Percentiles rank a stretch among this genome's conserved stretches.
phyloP scores from a whole-genome alignment of 2,113 vertebrate species.

The Columba janthina region DNA sequence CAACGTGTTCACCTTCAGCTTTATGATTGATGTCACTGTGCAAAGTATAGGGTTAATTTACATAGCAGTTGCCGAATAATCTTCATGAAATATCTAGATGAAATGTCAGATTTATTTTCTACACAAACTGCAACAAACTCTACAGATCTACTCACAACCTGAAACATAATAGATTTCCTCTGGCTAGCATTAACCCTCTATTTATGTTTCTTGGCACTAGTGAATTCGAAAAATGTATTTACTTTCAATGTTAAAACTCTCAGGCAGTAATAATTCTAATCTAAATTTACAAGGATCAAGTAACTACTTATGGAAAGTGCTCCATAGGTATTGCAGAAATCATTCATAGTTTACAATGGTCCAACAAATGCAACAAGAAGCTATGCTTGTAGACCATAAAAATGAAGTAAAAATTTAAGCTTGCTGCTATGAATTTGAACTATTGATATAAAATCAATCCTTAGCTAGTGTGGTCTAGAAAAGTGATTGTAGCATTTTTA shows the following conservation, averaged over 20 bases:
- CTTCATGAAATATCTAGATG: background rate
- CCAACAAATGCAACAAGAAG: background rate
- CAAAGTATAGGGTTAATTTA: background rate
- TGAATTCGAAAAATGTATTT: slow-evolving; percentile 1
- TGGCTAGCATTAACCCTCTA: background rate
- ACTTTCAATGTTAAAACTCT: slow-evolving; percentile 20
- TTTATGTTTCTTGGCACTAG: background rate
- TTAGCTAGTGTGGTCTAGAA: background rate
- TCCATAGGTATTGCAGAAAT: background rate
- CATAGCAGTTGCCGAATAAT: background rate
- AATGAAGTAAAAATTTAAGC: background rate
- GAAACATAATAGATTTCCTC: background rate
- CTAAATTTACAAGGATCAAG: slow-evolving; percentile 19
- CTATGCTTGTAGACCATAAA: background rate
- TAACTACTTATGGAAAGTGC: background rate
- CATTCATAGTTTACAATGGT: background rate
- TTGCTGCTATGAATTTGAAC: background rate
- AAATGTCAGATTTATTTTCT: background rate
- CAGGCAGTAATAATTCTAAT: slow-evolving; percentile 25
- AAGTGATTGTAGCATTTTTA: background rate
- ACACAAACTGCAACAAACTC: background rate
- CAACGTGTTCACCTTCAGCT: background rate
- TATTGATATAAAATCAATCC: background rate
- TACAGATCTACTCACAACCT: background rate
- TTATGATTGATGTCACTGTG: background rate